Evolutionary conservation across 2,113 vertebrate species (phyloP).

Genomic region (Hoplias malabaricus): DNA sequence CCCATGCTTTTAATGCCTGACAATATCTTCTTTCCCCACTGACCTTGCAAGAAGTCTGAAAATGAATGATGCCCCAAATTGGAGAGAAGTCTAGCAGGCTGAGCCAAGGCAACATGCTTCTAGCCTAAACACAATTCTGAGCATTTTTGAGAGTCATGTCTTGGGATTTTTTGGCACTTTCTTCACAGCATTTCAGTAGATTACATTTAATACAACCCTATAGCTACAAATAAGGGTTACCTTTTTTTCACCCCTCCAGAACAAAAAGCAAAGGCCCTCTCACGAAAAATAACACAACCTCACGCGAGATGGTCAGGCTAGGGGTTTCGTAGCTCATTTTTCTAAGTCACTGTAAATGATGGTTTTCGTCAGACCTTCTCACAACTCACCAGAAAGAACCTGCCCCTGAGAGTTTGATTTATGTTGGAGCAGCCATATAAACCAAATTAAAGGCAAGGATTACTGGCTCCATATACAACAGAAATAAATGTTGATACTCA

Average conservation of each 20-base stretch:
- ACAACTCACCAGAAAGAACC: slow-evolving; percentile 8
- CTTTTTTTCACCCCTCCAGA: background rate
- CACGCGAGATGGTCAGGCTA: slow-evolving; percentile 16
- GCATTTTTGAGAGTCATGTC: slow-evolving; percentile 30
- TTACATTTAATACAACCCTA: slow-evolving; percentile 21
- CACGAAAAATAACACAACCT: slow-evolving; percentile 40
- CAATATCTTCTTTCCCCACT: slow-evolving; percentile 48
- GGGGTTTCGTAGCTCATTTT: slow-evolving; percentile 13
- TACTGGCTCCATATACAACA: background rate
- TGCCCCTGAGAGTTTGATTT: background rate
- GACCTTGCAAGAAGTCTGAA: slow-evolving; percentile 44
- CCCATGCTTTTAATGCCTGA: no score
- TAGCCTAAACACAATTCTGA: slow-evolving; percentile 36
- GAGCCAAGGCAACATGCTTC: slow-evolving; percentile 27
- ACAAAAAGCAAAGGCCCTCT: slow-evolving; percentile 30
- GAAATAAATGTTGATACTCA: slow-evolving; percentile 1
- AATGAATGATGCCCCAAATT: slow-evolving; percentile 42
- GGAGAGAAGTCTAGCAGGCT: slow-evolving; percentile 14
- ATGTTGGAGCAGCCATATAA: background rate
- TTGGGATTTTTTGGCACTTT: slow-evolving; percentile 28
- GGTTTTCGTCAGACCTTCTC: slow-evolving; percentile 26
- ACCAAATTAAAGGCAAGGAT: background rate
- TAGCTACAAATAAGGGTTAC: slow-evolving; percentile 41
- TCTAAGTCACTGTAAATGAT: slow-evolving; percentile 15
- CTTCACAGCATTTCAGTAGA: slow-evolving; percentile 11